Evolutionary conservation across 2,888 invertebrate species (phyloP), one percentile per base, ranked within the genome.

Genomic region (Apotomis turbidana): DNA sequence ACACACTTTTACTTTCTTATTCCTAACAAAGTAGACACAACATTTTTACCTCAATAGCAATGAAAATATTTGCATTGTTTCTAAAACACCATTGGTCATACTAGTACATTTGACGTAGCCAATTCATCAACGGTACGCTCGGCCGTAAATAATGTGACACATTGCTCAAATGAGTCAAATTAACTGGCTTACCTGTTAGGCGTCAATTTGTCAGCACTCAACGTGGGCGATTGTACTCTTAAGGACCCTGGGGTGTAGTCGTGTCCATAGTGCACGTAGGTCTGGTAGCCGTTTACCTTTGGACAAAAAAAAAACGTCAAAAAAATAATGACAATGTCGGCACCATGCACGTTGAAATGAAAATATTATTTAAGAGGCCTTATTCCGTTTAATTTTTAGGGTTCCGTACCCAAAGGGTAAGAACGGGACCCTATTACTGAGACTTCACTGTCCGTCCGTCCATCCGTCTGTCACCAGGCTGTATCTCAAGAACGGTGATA

Each of bases 231-330:
- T 74, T 94, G 92, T 27, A 95, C 94, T 61, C 95, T 90, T 10
- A 95, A 87, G 66, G 96, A 95, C 5, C 97, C 97, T 3, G 98
- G 98, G 81, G 97, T 97, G 89, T 98, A 98, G 87, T 98, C 98
- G 49, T 97, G 95, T 6, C 96, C 95, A 85, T 97, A 98, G 87
- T 98, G 98, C 61, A 97, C 97, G 87, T 97, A 98, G 0, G 97
- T 97, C 75, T 97, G 96, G 87, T 97, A 97, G 81, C 97, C 96
- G 70, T 97, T 97, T 74, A 96, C 96, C 96, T 97, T 79, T 75
- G 78, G 75, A 74, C 61, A 75, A 74, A 36, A 46, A 27, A 27
- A 27, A 27, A 27, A 27, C 27, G 27, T 27, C 27, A 27, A 27
- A 2, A 15, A 27, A 27, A 2, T 27, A 27, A 27, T 27, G 27